Conservation (phyloP, 2,888 invertebrate species). For the Tortrix viridana region DNA sequence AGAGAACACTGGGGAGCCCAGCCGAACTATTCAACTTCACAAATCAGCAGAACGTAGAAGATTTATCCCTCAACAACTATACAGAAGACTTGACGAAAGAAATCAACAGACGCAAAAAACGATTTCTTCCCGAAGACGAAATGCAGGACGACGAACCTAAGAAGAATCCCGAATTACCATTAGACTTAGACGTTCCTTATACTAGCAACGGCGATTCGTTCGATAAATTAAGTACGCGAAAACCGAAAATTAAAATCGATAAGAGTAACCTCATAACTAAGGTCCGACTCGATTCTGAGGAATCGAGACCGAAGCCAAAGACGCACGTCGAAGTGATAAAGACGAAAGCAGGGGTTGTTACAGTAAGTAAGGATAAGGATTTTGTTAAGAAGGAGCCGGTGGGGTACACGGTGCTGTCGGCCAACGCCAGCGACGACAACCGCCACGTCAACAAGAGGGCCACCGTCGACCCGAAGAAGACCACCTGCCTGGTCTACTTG, state of each 20-base stretch:
- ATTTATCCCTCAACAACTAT: conserved; percentile 59
- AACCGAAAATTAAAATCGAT: conserved; percentile 81
- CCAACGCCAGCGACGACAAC: conserved; percentile 80
- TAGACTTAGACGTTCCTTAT: conserved; percentile 87
- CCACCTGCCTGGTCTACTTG: conserved; percentile 97
- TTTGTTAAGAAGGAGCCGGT: conserved; percentile 85
- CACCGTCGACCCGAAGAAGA: conserved; percentile 92
- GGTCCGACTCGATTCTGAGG: conserved; percentile 79
- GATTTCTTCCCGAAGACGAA: conserved; percentile 88
- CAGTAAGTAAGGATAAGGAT: conserved; percentile 86
- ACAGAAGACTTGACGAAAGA: conserved; percentile 70
- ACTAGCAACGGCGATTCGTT: conserved; percentile 85
- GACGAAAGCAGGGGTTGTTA: conserved; percentile 86
- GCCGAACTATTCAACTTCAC: conserved; percentile 74
- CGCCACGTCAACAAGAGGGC: conserved; percentile 87
- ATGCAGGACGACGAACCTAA: conserved; percentile 84
- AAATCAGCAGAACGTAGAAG: conserved; percentile 58
- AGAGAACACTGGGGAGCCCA: conserved; percentile 64
- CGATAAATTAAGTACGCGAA: conserved; percentile 77
- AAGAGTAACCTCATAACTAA: conserved; percentile 82
- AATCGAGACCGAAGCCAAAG: conserved; percentile 86
- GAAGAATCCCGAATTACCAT: conserved; percentile 86
- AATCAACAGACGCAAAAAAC: conserved; percentile 78
- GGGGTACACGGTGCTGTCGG: conserved; percentile 74
- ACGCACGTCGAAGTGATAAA: conserved; percentile 87